Base-by-base conservation (phyloP, 2,113 vertebrate genomes). In the Stigmatopora nigra region DNA sequence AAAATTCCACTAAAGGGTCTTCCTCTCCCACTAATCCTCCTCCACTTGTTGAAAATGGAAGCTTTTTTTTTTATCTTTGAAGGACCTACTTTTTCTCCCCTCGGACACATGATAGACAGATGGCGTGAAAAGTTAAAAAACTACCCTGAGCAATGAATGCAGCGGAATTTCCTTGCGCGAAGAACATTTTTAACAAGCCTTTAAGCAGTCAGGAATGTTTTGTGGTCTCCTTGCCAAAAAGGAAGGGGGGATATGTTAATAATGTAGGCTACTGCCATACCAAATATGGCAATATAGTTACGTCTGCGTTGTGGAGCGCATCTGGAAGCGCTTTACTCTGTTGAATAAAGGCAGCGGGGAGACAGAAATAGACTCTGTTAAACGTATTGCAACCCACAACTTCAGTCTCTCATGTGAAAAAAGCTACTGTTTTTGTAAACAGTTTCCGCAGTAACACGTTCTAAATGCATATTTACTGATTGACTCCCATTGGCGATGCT, bases 211-310 rank as follows among this genome's bases (percentile, higher is more conserved):
- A 93, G 93, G 94, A 95, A 96, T 94, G 93, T 92, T 92, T 93
- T 95, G 94, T 91, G 95, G 94, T 94, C 92, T 92, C 91, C 91
- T 93, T 94, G 93, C 91, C 92, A 91, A 82, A 31, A 83, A 51
- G 47, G 66, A 91, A 76, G 88, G 82, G 93, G 88, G 95, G 96
- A 94, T 95, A 98, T 98, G 95, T 92, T 92, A 94, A 96, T 97
- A 97, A 98, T 93, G 94, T 90, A 89, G 90, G 91, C 93, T 96
- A 93, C 93, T 94, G 93, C 94, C 93, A 92, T 94, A 97, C 95
- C 97, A 98, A 98, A 98, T 97, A 99, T 97, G 97, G 97, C 88
- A 92, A 98, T 97, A 95, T 92, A 93, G 93, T 99, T 98, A 97
- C 95, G 94, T 98, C 93, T 95, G 90, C 91, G 91, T 91, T 90